Percentiles rank a stretch among this genome's conserved stretches.
Evolutionary conservation across 2,888 invertebrate genomes (phyloP).

Genomic region (Andrena bucephala): DNA sequence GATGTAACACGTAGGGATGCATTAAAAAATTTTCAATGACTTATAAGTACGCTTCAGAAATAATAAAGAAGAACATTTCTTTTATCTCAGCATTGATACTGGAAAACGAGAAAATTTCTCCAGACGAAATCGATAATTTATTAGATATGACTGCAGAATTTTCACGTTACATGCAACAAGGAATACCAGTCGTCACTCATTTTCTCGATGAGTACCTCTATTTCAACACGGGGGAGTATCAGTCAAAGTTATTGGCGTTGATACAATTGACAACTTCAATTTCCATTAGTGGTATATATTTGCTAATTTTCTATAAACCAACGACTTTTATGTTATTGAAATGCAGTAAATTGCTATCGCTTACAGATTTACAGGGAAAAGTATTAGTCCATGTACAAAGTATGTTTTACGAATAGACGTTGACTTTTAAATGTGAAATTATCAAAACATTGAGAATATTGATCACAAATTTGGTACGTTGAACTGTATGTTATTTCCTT

Average conservation of each 20-base stretch:
- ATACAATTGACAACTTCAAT: constrained; percentile 79
- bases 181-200: constrained; percentile 79
- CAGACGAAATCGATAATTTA: constrained; percentile 75
- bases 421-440: constrained; percentile 78
- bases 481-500: neutral
- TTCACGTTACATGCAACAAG: constrained; percentile 82
- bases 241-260: constrained; percentile 75
- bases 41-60: neutral
- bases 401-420: constrained; percentile 78
- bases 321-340: neutral
- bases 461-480: constrained; percentile 77
- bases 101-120: constrained; percentile 76
- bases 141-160: constrained; percentile 79
- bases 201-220: constrained; percentile 81
- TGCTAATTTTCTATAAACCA: neutral
- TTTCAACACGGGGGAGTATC: constrained; percentile 76
- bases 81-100: constrained; percentile 78
- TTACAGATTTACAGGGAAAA: constrained; percentile 76
- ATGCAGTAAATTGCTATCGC: neutral
- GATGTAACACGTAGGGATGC: constrained; percentile 81
- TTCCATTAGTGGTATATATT: constrained; percentile 72
- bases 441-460: constrained; percentile 74
- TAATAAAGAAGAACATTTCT: neutral
- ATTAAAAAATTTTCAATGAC: neutral
- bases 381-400: constrained; percentile 76